Base-by-base conservation (phyloP, 2,888 invertebrate genomes). In the Hirudinaria manillensis region DNA sequence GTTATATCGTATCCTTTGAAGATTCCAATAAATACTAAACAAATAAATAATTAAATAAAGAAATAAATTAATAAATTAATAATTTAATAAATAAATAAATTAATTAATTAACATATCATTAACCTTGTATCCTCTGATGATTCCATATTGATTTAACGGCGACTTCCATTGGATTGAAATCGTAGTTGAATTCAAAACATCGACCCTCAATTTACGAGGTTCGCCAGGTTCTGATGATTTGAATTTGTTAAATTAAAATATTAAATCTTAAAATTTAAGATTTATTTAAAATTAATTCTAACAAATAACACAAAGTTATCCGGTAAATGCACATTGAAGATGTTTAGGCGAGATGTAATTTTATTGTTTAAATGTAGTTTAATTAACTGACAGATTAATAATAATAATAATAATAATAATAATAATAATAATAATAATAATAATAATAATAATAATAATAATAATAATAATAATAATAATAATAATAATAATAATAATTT, bases 41-140 rank as follows among this genome's bases (percentile, higher is more conserved):
- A n/a, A n/a, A n/a, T n/a, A n/a, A n/a, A n/a, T n/a, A n/a, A n/a
- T n/a, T n/a, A n/a, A n/a, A n/a, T n/a, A n/a, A n/a, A n/a, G n/a
- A n/a, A n/a, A n/a, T n/a, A n/a, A n/a, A n/a, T n/a, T n/a, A n/a
- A n/a, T n/a, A n/a, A n/a, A n/a, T n/a, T n/a, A n/a, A n/a, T n/a
- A n/a, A n/a, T 45, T 16, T 16, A 45, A 45, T 36, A 7, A 45
- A 45, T 16, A 7, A 1, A 45, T 45, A 1, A 16, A 45, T 16
- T 61, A 24, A n/a, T 13, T 61, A 32, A n/a, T 1, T 29, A 24
- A 56, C 13, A 13, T 21, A n/a, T 36, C 13, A 29, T 95, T 93
- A 75, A 99, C 93, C 85, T 98, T 96, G 87, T 97, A 99, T 34
- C 97, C 98, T 77, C 95, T 89, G 80, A 99, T 95, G 80, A 96